Percentiles rank a stretch among this genome's conserved stretches.
Conservation (phyloP, 2,797 vertebrate species). For the Hyperoplus lanceolatus region DNA sequence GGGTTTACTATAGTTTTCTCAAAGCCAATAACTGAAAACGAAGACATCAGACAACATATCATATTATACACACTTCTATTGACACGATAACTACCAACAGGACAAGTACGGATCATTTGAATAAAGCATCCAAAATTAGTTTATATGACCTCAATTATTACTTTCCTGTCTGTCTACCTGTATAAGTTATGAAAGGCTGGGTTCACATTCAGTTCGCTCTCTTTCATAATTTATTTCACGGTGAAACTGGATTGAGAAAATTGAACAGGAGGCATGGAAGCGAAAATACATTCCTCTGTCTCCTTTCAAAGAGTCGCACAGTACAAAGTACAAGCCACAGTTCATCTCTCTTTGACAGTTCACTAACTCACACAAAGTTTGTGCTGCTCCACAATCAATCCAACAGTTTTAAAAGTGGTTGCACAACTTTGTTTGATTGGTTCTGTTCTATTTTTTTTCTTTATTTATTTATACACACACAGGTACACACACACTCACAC, state of each 20-base stretch:
- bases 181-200: constrained; percentile 5
- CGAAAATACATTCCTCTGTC: constrained; percentile 20
- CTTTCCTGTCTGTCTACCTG: background rate
- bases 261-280: constrained; percentile 14
- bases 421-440: background rate
- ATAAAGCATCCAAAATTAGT: background rate
- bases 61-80: background rate
- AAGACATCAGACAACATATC: background rate
- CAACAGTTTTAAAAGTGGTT: background rate
- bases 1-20: background rate
- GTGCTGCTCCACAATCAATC: background rate
- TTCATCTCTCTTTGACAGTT: constrained; percentile 36
- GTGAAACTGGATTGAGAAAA: constrained; percentile 17
- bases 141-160: constrained; percentile 21
- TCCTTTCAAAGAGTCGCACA: constrained; percentile 4
- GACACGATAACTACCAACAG: background rate
- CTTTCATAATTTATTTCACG: constrained; percentile 28
- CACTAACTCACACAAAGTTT: background rate
- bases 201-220: constrained; percentile 48
- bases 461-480: no score
- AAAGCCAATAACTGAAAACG: background rate
- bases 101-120: background rate
- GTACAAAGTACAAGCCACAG: background rate
- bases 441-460: no score
- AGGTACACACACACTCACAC: no score